A percentile compares a stretch with the other conserved stretches of the same genome.
phyloP scores from a whole-genome alignment of 2,797 vertebrate genomes.

The Kryptolebias ocellatus region DNA sequence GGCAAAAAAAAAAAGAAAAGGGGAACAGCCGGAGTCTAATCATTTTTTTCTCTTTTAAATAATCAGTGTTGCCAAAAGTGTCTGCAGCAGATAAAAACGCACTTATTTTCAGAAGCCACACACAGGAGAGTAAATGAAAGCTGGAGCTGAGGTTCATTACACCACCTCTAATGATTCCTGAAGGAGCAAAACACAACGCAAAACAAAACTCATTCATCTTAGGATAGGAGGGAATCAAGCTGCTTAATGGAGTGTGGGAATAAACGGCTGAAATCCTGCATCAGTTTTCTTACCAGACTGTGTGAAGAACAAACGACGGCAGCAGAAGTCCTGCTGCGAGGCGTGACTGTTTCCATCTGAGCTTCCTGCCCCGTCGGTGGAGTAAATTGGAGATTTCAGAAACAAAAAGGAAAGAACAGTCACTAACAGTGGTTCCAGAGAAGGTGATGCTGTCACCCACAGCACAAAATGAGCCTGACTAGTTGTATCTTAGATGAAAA shows the following conservation, averaged over 20 bases:
- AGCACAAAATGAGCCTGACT: constrained; percentile 45
- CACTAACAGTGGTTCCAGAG: constrained; percentile 37
- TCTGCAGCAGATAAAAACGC: constrained; percentile 27
- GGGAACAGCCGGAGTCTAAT: constrained; percentile 27
- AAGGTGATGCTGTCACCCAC: constrained; percentile 32
- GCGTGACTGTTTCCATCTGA: constrained; percentile 34
- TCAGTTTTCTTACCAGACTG: constrained; percentile 54
- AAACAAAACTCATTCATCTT: constrained; percentile 58
- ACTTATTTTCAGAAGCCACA: constrained; percentile 16
- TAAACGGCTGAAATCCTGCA: constrained; percentile 48
- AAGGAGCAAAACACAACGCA: constrained; percentile 53
- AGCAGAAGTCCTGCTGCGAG: constrained; percentile 46
- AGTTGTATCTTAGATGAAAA: constrained; percentile 31
- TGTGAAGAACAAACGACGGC: constrained; percentile 42
- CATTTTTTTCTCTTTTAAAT: constrained; percentile 1
- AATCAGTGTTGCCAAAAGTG: constrained; percentile 22
- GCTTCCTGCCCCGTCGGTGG: constrained; percentile 24
- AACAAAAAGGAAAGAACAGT: constrained; percentile 49
- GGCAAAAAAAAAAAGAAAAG: constrained; percentile 4
- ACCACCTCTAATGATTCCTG: constrained; percentile 65
- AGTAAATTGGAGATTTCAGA: constrained; percentile 38
- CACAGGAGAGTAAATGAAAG: constrained; percentile 36
- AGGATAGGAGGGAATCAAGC: constrained; percentile 68
- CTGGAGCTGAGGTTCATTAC: constrained; percentile 36
- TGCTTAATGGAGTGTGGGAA: constrained; percentile 69